Base-by-base conservation (phyloP, 1,140 invertebrate species). In the Stratiolaelaps scimitus region DNA sequence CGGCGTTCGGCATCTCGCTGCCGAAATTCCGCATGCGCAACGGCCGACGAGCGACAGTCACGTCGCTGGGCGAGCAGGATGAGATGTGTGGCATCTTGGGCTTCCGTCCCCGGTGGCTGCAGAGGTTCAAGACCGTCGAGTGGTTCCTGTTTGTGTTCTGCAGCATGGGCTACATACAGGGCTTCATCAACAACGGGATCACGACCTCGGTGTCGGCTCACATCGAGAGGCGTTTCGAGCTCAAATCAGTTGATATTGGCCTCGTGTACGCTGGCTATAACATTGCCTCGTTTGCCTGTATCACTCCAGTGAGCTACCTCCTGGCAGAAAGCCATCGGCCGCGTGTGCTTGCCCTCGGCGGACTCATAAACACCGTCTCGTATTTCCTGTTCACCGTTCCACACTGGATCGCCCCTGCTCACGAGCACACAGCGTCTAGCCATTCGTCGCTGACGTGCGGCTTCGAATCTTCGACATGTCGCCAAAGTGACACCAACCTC, bases 171-270 rank as follows among this genome's bases (percentile, higher is more conserved):
- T 60, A 60, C 23, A 60, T 60, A 26, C 53, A 60, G 53, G 53
- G 53, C 53, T 60, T 60, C 53, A 60, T 60, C 20, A 60, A 60
- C 53, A 60, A 60, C 53, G 53, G 53, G 17, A 60, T 60, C 53
- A 60, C 53, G 13, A 60, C 53, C 4, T 60, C 53, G 53, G 53
- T 60, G 17, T 60, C 53, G 34, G 53, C 53, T 15, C 53, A 60
- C 23, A 60, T 60, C 53, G 53, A 60, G 10, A 15, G 53, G 15
- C 53, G 53, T 15, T 60, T 60, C 53, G 53, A 60, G 23, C 53
- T 60, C 53, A 60, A 60, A 60, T 60, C 53, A 23, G 53, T 60
- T 2, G 53, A 60, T 23, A 60, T 60, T 23, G 53, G 53, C 17
- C 20, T 60, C 26, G 53, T 60, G 15, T 60, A 60, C 23, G 53